Evolutionary conservation across 2,113 vertebrate genomes (phyloP).

Genomic region (Hassar affinis): DNA sequence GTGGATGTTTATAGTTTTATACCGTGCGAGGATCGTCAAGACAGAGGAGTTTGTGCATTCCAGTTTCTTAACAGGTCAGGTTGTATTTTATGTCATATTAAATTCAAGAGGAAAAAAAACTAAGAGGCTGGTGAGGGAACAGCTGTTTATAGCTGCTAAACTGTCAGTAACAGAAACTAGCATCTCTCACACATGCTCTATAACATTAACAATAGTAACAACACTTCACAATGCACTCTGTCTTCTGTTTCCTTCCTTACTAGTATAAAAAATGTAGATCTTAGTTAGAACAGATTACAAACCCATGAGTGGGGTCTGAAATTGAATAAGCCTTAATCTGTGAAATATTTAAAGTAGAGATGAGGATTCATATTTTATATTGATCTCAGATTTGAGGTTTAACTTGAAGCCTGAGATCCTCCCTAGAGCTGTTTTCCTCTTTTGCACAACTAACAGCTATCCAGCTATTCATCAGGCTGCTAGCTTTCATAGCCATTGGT

Average conservation of each 20-base stretch:
- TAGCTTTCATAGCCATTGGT: conserved; percentile 42
- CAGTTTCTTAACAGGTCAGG: background rate
- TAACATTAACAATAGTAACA: background rate
- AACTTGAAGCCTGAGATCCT: conserved; percentile 16
- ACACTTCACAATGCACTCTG: background rate
- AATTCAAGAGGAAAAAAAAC: background rate
- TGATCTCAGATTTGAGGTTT: conserved; percentile 13
- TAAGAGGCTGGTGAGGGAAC: background rate
- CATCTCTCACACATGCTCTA: background rate
- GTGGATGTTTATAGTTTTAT: background rate
- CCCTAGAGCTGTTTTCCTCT: background rate
- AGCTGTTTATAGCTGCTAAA: background rate
- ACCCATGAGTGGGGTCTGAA: background rate
- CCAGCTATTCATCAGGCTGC: conserved; percentile 18
- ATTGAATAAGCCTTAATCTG: background rate
- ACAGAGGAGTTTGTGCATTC: background rate
- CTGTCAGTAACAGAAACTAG: background rate
- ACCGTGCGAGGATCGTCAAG: background rate
- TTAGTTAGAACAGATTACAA: background rate
- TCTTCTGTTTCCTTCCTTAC: background rate
- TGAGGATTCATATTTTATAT: background rate
- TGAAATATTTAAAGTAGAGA: background rate
- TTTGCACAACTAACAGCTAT: conserved; percentile 30
- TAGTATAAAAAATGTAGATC: too few species aligned
- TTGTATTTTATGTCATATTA: too few species aligned